These are phyloP conservation scores for Aselliscus stoliczkanus DNA, from an alignment of 2,797 vertebrate species.

Conservation along the genomic window DNA sequence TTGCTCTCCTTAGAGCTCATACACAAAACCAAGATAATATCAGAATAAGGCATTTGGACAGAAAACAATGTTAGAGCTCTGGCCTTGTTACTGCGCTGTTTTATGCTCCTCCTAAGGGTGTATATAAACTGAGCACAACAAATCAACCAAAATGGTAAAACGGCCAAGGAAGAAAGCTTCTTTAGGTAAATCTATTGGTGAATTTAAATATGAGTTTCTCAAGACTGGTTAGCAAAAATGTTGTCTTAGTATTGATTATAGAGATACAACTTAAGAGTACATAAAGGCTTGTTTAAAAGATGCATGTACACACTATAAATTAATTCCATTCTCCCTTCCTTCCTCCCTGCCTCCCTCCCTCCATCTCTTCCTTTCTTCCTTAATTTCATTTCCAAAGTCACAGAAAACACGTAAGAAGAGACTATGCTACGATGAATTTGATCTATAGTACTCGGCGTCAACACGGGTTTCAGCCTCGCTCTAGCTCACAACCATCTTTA, in stretches of 20 bases:
- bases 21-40: constrained; percentile 18
- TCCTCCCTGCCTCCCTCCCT: background rate
- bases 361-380: background rate
- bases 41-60: background rate
- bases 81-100: background rate
- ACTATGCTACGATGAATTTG: background rate
- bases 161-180: background rate
- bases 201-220: background rate
- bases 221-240: background rate
- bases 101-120: background rate
- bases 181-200: background rate
- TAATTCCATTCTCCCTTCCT: background rate
- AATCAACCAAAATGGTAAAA: background rate
- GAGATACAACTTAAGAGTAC: background rate
- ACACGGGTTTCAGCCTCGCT: background rate
- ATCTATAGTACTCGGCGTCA: background rate
- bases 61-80: background rate
- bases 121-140: background rate
- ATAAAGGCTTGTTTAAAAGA: background rate
- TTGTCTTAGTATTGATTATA: background rate
- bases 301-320: background rate
- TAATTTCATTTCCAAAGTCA: constrained; percentile 37
- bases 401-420: background rate
- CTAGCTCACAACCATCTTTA: background rate
- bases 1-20: background rate